Evolutionary conservation across 2,888 invertebrate species (phyloP).

Genomic region (Iphiclides podalirius): DNA sequence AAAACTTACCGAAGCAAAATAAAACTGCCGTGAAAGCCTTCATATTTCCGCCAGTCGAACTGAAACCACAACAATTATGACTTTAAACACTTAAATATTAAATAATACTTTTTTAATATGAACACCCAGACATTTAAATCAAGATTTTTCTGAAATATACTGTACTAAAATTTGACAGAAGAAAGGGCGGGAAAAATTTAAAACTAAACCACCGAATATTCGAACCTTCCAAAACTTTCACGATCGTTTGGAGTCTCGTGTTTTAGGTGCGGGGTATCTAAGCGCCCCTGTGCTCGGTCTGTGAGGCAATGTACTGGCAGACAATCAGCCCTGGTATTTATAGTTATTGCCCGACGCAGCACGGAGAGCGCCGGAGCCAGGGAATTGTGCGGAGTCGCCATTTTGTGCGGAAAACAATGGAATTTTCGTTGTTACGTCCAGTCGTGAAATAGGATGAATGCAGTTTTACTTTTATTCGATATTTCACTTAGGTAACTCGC

Average conservation of each 20-base stretch:
- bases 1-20: constrained; percentile 62
- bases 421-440: constrained; percentile 17
- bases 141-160: constrained; percentile 1
- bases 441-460: constrained; percentile 14
- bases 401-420: constrained; percentile 23
- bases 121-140: constrained; percentile 21
- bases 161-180: too few relatives aligned
- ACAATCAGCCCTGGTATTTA: constrained; percentile 58
- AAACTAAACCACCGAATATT: constrained; percentile 21
- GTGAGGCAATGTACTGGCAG: constrained; percentile 63
- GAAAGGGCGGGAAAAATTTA: not conserved
- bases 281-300: constrained; percentile 54
- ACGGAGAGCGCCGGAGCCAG: constrained; percentile 31
- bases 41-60: constrained; percentile 67
- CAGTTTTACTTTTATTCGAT: constrained; percentile 2
- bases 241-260: constrained; percentile 43
- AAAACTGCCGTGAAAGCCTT: constrained; percentile 56
- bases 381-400: constrained; percentile 51
- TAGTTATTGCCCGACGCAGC: constrained; percentile 49
- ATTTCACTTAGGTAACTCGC: not conserved
- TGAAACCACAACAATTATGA: constrained; percentile 52
- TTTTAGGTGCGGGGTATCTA: constrained; percentile 48
- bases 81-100: constrained; percentile 33
- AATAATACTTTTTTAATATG: too few relatives aligned
- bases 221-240: constrained; percentile 72